These are phyloP conservation scores for Euwallacea similis DNA, from an alignment of 1,140 invertebrate species.

Conservation along the genomic window DNA sequence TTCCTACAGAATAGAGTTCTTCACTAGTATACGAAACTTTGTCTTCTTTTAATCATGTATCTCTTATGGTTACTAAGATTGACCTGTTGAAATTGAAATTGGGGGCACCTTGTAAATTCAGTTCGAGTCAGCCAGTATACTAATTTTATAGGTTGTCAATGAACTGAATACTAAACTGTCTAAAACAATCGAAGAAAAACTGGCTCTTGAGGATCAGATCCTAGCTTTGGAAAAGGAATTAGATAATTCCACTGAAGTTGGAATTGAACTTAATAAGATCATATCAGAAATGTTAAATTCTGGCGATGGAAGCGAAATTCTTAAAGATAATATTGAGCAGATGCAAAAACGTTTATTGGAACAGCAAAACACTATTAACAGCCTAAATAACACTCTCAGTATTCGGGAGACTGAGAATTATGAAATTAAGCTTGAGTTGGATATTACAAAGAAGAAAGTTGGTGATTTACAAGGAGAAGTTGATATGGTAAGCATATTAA, in stretches of 20 bases:
- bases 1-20: neutral
- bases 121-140: neutral
- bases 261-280: conserved; percentile 66
- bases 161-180: conserved; percentile 64
- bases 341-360: conserved; percentile 64
- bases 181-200: conserved; percentile 50
- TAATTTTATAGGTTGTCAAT: conserved; percentile 54
- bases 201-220: conserved; percentile 60
- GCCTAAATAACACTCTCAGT: conserved; percentile 56
- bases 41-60: no score
- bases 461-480: conserved; percentile 56
- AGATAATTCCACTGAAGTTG: conserved; percentile 66
- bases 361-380: conserved; percentile 60
- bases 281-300: conserved; percentile 64
- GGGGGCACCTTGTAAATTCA: neutral
- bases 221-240: conserved; percentile 63
- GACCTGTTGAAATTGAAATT: no score
- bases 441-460: conserved; percentile 56
- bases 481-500: conserved; percentile 42
- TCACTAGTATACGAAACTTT: neutral
- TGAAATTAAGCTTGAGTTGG: conserved; percentile 56
- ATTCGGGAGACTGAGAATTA: conserved; percentile 60
- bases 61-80: no score
- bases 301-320: conserved; percentile 61
- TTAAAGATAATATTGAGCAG: conserved; percentile 64